These are phyloP conservation scores for Schizaphis graminum DNA, from an alignment of 2,888 invertebrate species.

Conservation along the genomic window DNA sequence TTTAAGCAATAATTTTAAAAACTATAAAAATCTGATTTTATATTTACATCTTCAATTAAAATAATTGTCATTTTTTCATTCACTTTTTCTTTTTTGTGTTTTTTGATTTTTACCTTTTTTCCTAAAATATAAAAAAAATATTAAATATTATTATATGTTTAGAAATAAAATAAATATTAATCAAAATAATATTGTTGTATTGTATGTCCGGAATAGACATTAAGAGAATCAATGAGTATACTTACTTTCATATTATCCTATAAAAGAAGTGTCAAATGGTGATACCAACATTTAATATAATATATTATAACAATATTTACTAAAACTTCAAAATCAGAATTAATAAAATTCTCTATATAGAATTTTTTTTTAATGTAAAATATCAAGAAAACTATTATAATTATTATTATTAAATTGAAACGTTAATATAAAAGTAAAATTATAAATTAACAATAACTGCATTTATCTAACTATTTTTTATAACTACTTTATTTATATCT, in stretches of 20 bases:
- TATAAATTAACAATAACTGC: not conserved
- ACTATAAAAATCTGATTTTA: not conserved
- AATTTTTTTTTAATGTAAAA: not conserved
- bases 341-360: too few relatives aligned
- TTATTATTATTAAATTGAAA: not conserved
- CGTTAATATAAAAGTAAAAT: not conserved
- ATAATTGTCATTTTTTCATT: conserved; percentile 79
- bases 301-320: not conserved
- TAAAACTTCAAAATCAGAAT: too few relatives aligned
- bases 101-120: conserved; percentile 63
- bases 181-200: not conserved
- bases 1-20: not conserved
- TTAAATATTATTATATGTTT: too few relatives aligned
- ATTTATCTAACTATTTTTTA: not conserved
- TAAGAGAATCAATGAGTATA: too few relatives aligned
- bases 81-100: conserved; percentile 67
- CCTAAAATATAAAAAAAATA: conserved; percentile 18
- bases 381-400: not conserved
- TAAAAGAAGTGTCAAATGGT: too few relatives aligned
- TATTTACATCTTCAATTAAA: conserved; percentile 84
- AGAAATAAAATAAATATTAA: too few relatives aligned
- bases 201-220: not conserved
- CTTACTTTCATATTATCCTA: too few relatives aligned
- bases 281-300: not conserved
- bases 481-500: not conserved